A percentile compares a stretch with the other conserved stretches of the same genome.
Evolutionary conservation across 2,113 vertebrate species (phyloP).

Genomic region (Acrocephalus arundinaceus): DNA sequence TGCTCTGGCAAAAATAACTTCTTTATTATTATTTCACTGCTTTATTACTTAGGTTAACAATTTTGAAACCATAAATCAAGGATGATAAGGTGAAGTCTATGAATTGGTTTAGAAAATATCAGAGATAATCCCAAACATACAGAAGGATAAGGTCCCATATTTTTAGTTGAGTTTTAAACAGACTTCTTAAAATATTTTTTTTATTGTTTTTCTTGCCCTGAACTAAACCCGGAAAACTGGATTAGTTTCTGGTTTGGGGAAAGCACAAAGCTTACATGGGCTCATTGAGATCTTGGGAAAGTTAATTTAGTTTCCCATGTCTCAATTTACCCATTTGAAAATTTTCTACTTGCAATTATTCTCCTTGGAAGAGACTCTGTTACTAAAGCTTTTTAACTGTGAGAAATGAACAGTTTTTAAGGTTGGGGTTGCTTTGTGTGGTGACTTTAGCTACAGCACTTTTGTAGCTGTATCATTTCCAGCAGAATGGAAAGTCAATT

Average conservation of each 20-base stretch:
- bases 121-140: background rate
- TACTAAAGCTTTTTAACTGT: background rate
- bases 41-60: conserved; percentile 7
- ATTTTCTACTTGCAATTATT: background rate
- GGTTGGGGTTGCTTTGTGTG: background rate
- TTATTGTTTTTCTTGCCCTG: background rate
- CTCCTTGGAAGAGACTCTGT: background rate
- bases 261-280: background rate
- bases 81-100: background rate
- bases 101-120: background rate
- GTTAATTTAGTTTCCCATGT: background rate
- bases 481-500: background rate
- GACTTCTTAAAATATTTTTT: background rate
- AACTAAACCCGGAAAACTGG: background rate
- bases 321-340: background rate
- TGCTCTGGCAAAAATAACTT: background rate
- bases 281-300: background rate
- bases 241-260: background rate
- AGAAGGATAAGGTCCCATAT: background rate
- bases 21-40: background rate
- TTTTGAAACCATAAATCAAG: background rate
- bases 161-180: background rate
- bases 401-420: background rate
- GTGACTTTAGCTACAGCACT: background rate
- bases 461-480: background rate